Evolutionary conservation across 2,797 vertebrate genomes (phyloP), one percentile per base, ranked within the genome.

Genomic region (Clarias platycephalus): DNA sequence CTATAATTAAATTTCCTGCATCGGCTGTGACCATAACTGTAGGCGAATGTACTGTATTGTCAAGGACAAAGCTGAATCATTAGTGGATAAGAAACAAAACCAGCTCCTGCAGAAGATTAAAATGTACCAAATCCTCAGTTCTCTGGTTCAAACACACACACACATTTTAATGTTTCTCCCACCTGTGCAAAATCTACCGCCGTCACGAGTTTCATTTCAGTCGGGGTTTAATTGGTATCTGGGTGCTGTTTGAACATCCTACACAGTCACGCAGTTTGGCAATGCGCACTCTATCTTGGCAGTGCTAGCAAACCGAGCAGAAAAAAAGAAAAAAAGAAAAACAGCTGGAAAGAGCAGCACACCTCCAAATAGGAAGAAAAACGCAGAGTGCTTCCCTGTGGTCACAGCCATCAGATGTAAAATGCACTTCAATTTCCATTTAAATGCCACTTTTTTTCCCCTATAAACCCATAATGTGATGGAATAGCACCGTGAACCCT

Each of bases 201-300:
- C 77, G 88, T 88, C 88, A 76, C 58, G 87, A 89, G 83, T 85
- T 83, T 90, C 90, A 92, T 87, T 92, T 84, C 91, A 90, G 89
- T 82, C 58, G 86, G 84, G 86, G 85, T 28, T 84, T 90, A 88
- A 90, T 75, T 81, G 85, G 87, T 91, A 89, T 88, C 83, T 82
- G 86, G 86, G 58, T 84, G 80, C 60, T 90, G 87, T 81, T 84
- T 31, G 24, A 77, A 88, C 67, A 76, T 70, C 66, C 75, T 64
- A 86, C 83, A 86, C 81, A 81, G 37, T 64, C 79, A 72, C 80
- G 62, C 67, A 64, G 81, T 88, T 75, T 84, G 81, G 82, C 79
- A 18, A 67, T 58, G 89, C 75, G 81, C 86, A 86, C 64, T 77
- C 16, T 7, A 28, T 64, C 44, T 79, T 57, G 85, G 86, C 86